phyloP scores from a whole-genome alignment of 2,888 invertebrate genomes.

The Uloborus plumipes region DNA sequence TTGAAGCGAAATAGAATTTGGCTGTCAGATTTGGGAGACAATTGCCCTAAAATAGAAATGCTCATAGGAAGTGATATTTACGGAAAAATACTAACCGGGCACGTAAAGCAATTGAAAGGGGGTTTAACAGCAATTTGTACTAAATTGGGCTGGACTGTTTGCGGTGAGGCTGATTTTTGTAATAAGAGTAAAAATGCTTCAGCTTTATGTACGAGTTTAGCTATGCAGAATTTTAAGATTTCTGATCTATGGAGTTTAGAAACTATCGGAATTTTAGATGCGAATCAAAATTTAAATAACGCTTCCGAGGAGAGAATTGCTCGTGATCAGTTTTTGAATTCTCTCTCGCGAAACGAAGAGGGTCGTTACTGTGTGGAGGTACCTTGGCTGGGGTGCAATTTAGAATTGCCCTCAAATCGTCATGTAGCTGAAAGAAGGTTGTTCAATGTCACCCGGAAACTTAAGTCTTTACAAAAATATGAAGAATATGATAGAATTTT shows the following conservation, averaged over 20 bases:
- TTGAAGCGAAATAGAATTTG: conserved; percentile 8
- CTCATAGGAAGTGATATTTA: no score
- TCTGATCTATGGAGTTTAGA: conserved; percentile 9
- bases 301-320: not conserved
- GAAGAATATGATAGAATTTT: no score
- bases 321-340: no score
- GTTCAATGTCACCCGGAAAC: no score
- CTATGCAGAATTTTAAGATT: not conserved
- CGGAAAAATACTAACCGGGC: not conserved
- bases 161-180: no score
- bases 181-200: no score
- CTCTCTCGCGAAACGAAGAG: not conserved
- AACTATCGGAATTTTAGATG: conserved; percentile 11
- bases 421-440: no score
- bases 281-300: not conserved
- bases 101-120: conserved; percentile 3
- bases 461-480: no score
- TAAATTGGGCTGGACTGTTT: conserved; percentile 15
- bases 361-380: not conserved
- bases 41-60: conserved; percentile 11
- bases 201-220: not conserved
- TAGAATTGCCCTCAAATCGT: no score
- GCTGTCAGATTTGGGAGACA: not conserved
- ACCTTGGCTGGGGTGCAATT: conserved; percentile 6
- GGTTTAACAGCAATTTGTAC: not conserved